A percentile compares a stretch with the other conserved stretches of the same genome.
These are phyloP conservation scores for Myiagra hebetior DNA, from an alignment of 2,113 vertebrate genomes.

Conservation along the genomic window DNA sequence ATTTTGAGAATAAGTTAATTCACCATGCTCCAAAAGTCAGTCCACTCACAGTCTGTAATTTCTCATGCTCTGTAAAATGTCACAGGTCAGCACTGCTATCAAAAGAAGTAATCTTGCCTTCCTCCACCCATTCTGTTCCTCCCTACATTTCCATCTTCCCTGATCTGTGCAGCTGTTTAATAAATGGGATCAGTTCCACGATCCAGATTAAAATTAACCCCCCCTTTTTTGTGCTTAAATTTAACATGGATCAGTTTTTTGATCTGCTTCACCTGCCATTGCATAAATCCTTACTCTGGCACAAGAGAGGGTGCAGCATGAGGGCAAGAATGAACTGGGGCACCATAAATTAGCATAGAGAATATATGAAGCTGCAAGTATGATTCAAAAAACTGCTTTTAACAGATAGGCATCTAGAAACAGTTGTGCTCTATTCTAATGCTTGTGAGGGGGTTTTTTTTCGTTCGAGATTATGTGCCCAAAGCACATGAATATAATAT, in stretches of 20 bases:
- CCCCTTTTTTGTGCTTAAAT: background rate
- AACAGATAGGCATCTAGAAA: background rate
- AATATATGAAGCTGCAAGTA: background rate
- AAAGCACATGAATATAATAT: background rate
- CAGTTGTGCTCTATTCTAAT: background rate
- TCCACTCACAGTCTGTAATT: background rate
- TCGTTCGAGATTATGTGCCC: background rate
- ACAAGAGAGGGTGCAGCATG: background rate
- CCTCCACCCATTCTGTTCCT: background rate
- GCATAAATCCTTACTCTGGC: slow-evolving; percentile 26
- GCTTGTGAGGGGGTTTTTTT: background rate
- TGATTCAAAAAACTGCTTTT: background rate
- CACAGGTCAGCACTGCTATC: slow-evolving; percentile 2
- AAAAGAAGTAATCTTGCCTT: background rate
- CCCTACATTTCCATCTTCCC: background rate
- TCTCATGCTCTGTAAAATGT: background rate
- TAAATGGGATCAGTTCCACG: background rate
- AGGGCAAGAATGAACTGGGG: background rate
- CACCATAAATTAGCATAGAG: background rate
- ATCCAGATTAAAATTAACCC: background rate
- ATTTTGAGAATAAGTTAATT: slow-evolving; percentile 34
- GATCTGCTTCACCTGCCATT: slow-evolving; percentile 1
- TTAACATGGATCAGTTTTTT: background rate
- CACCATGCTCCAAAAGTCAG: background rate
- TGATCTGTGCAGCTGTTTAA: background rate